Base-by-base conservation (phyloP, 2,888 invertebrate genomes). In the Heliconius charithonia region DNA sequence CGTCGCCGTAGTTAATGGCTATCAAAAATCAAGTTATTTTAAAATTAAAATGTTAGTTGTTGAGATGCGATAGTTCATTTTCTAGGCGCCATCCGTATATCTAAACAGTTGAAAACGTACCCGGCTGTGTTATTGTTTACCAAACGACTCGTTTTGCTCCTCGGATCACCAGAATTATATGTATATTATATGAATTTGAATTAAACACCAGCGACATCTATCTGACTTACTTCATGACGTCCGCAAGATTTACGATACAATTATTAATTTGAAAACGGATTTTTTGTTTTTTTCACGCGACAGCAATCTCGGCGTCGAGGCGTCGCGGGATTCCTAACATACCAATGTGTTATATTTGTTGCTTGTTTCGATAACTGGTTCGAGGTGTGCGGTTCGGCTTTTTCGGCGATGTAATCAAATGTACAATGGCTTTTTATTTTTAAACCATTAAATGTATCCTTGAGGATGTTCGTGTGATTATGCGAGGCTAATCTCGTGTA, bases 21-120 rank as follows among this genome's bases (percentile, higher is more conserved):
- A 65, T 25, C 25, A 67, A 72, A 41, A 72, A 56, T 72, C 72
- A 59, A 72, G 59, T 59, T 72, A 32, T 72, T 72, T 37, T 37
- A 56, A 71, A 51, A 32, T 72, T 72, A 59, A 72, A 79, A 75
- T 75, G 6, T 45, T 29, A 79, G 25, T 70, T 13, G 70, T 69
- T 13, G 70, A 72, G 67, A 65, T 76, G 76, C 37, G 77, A 63
- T 37, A 74, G n/a, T 59, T 27, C 62, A 74, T 70, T 67, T 79
- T 66, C 74, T 59, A 78, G 83, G 83, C 82, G 83, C 82, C 83
- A 80, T 78, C 78, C 79, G 63, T 78, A 66, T 80, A 72, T 73
- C n/a, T 63, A 74, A 65, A 69, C 29, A 45, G 25, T 22, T 29
- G n/a, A 25, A 41, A 70, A 62, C 27, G 62, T 74, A 63, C 29